Evolutionary conservation across 2,113 vertebrate species (phyloP), one percentile per base, ranked within the genome.

Genomic region (Scomber colias): DNA sequence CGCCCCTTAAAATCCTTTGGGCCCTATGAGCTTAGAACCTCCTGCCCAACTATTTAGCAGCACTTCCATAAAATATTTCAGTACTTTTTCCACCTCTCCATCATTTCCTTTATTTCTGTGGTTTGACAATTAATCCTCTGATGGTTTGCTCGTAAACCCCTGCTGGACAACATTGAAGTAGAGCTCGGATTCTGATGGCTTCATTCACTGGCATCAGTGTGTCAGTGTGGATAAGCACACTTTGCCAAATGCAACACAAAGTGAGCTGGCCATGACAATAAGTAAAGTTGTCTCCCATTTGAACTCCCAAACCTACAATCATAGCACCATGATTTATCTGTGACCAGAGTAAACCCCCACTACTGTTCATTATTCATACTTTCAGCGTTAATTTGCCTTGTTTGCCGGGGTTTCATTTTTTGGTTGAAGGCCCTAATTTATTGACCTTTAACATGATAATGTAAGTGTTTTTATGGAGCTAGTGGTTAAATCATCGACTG

Each of bases 401-500:
- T 79, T 87, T 21, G 0, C 78, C 0, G 2, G 55, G 53, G 54
- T 70, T 79, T 86, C 44, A 79, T 88, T 90, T 85, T 70, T 79
- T 70, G 55, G 48, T 61, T 44, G 50, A 46, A 59, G 49, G 77
- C 14, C 74, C 59, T 80, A 85, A 87, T 90, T 88, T 90, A 90
- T 89, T 91, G 91, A 84, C 79, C 66, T 80, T 75, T 92, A 87
- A 93, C 65, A 66, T 87, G 87, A 91, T 91, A 85, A 89, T 88
- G 55, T 81, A 80, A 79, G 81, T 84, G 79, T 77, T 86, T 86
- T 85, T 81, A 84, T 81, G 80, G 86, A 77, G 74, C 80, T 74
- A 62, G 83, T 53, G 85, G 87, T 88, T 78, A 69, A 80, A 82
- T 78, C 81, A 75, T 72, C 83, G 79, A 88, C 76, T 81, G 84